These are phyloP conservation scores for Falco punctatus DNA, from an alignment of 2,113 vertebrate genomes.

Conservation along the genomic window DNA sequence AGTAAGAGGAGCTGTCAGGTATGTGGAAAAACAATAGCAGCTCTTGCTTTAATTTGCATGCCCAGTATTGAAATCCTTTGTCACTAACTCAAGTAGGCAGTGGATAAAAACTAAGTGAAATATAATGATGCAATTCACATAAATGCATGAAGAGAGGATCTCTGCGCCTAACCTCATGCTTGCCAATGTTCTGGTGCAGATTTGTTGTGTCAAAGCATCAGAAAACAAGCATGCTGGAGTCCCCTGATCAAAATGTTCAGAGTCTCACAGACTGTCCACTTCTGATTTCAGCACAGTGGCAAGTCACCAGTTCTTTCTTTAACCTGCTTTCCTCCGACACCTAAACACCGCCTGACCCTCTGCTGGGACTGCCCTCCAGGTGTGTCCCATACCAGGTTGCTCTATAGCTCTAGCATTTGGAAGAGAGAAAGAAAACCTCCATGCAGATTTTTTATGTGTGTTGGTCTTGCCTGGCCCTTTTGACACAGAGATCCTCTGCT, in stretches of 20 bases:
- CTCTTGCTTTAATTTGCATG: slow-evolving; percentile 44
- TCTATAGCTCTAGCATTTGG: background rate
- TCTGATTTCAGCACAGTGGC: background rate
- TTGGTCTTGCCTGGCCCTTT: background rate
- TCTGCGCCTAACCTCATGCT: background rate
- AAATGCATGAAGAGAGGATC: background rate
- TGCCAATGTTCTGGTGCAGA: background rate
- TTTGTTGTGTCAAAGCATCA: background rate
- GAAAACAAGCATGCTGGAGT: background rate
- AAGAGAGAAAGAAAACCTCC: background rate
- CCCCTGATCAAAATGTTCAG: background rate
- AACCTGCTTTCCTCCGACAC: background rate
- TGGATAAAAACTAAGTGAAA: slow-evolving; percentile 12
- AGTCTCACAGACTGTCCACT: background rate
- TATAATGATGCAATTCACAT: background rate
- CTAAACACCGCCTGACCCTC: background rate
- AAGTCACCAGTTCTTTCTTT: background rate
- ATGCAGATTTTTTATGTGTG: background rate
- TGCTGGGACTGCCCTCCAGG: background rate
- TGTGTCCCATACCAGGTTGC: background rate
- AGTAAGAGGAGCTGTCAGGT: slow-evolving; percentile 52
- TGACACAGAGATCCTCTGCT: background rate
- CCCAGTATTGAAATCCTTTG: slow-evolving; percentile 23
- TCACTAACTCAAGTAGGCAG: slow-evolving; percentile 38
- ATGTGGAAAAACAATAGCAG: slow-evolving; percentile 43